A percentile compares a stretch with the other conserved stretches of the same genome.
phyloP scores from a whole-genome alignment of 2,888 invertebrate genomes.

The Halictus quadricinctus region DNA sequence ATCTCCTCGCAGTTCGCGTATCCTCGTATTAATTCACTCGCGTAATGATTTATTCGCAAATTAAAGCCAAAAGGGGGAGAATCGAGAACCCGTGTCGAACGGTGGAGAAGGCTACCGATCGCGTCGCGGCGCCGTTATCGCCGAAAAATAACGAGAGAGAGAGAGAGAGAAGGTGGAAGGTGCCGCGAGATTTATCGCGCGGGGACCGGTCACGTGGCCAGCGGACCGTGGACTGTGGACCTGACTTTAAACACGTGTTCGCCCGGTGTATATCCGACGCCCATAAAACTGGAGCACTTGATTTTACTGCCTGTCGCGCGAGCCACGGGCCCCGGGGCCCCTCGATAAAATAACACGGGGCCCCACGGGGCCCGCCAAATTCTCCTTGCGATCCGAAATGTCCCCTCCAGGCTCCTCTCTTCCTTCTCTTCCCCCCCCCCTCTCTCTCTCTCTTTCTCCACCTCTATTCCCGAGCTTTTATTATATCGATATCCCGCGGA shows the following conservation, averaged over 20 bases:
- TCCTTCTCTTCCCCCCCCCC: not conserved
- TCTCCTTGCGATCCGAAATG: not conserved
- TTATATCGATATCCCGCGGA: conserved; percentile 59
- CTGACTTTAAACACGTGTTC: conserved; percentile 69
- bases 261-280: conserved; percentile 61
- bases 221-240: conserved; percentile 46
- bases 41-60: conserved; percentile 21
- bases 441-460: not conserved
- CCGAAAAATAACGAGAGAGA: conserved; percentile 11
- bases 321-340: conserved; percentile 22
- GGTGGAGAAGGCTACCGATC: not conserved
- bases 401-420: not conserved
- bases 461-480: conserved; percentile 41
- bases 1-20: not conserved
- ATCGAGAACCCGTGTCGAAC: conserved; percentile 26
- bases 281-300: conserved; percentile 72
- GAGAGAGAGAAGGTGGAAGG: conserved; percentile 28
- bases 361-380: not conserved
- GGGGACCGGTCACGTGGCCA: conserved; percentile 63
- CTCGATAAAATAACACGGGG: conserved; percentile 56
- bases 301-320: conserved; percentile 69
- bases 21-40: conserved; percentile 8
- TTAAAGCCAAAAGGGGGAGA: conserved; percentile 28
- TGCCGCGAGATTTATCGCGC: conserved; percentile 63
- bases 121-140: conserved; percentile 57